A percentile compares a stretch with the other conserved stretches of the same genome.
phyloP scores from a whole-genome alignment of 1,140 invertebrate species.

The Portunus trituberculatus region DNA sequence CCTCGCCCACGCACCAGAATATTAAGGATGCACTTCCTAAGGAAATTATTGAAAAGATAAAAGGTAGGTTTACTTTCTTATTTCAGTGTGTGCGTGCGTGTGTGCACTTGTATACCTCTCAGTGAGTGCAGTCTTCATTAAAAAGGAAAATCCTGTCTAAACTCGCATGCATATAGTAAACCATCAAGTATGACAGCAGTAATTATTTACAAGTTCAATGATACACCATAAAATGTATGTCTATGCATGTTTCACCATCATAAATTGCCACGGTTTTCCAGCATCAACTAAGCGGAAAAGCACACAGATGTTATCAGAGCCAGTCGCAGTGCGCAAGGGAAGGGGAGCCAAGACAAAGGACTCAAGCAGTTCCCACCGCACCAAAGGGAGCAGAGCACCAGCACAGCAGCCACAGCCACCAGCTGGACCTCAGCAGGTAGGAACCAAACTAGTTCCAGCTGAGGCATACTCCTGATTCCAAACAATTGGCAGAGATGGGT shows the following conservation, averaged over 20 bases:
- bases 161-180: too few relatives aligned
- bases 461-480: not conserved
- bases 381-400: not conserved
- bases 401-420: not conserved
- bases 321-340: slow-evolving; percentile 51
- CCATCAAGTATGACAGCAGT: too few relatives aligned
- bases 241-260: not conserved
- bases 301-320: slow-evolving; percentile 81
- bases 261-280: not conserved
- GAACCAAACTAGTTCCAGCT: not conserved
- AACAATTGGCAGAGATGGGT: too few relatives aligned
- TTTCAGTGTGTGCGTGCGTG: not conserved
- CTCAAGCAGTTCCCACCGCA: not conserved
- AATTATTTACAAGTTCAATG: too few relatives aligned
- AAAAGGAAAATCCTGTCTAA: too few relatives aligned
- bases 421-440: not conserved
- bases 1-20: slow-evolving; percentile 79
- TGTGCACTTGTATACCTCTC: too few relatives aligned
- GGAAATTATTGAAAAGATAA: slow-evolving; percentile 82
- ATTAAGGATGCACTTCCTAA: slow-evolving; percentile 80
- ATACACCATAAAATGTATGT: too few relatives aligned
- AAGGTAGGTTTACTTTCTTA: slow-evolving; percentile 75
- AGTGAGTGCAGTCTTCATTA: too few relatives aligned
- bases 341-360: slow-evolving; percentile 39
- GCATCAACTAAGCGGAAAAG: slow-evolving; percentile 81